Base-by-base conservation (phyloP, 2,797 vertebrate genomes). In the Pseudochaenichthys georgianus region DNA sequence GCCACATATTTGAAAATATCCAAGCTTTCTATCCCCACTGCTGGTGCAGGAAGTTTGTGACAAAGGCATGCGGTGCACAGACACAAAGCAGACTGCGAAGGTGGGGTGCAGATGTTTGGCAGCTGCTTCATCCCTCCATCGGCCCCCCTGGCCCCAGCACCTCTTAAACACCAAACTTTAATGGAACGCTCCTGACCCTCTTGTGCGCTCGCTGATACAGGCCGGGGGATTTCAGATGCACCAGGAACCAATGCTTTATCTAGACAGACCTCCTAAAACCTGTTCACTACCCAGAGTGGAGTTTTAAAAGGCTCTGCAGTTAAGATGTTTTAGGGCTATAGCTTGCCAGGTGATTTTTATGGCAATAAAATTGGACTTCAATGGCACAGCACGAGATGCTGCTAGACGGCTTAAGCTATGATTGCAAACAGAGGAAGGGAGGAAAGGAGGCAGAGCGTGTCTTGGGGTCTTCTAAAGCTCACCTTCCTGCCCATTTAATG, bases 151-250 rank as follows among this genome's bases (percentile, higher is more conserved):
- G 86, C 88, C 89, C 91, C 91, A 86, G 86, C 91, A 94, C 89
- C 92, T 95, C 92, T 94, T 94, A 94, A 95, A 93, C 92, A 92
- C 92, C 88, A 88, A 73, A 67, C 86, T 93, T 93, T 92, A 93
- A 92, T 92, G 84, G 88, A 86, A 88, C 70, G 74, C 85, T 89
- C 82, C 85, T 87, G 87, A 91, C 86, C 90, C 81, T 90, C 81
- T 87, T 73, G 77, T 88, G 89, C 41, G 77, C 83, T 83, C 52
- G 4, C 73, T 78, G 72, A 81, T 70, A 77, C 77, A 74, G 80
- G 78, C 67, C 4, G 77, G 78, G 77, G 78, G 73, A 85, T 81
- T 81, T 89, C 75, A 81, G 75, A 86, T 78, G 65, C 76, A 52
- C 76, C n/a, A 34, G 59, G 73, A 81, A 83, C 41, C 54, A 62